These are phyloP conservation scores for Oophaga sylvatica DNA, from an alignment of 2,797 vertebrate genomes.

Conservation along the genomic window DNA sequence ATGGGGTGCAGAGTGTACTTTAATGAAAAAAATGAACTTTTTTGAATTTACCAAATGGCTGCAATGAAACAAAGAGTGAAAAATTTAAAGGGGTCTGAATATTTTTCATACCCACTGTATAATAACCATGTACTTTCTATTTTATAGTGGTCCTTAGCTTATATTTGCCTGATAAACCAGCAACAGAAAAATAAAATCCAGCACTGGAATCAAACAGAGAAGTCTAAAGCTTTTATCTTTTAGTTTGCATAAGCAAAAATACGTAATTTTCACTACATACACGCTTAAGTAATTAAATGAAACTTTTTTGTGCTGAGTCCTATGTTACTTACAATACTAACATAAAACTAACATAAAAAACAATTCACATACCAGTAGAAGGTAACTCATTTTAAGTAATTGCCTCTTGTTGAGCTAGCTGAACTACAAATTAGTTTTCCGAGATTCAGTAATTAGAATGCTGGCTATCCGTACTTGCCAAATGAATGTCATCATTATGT, in stretches of 20 bases:
- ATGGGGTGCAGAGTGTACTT: no score
- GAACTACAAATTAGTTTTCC: conserved; percentile 46
- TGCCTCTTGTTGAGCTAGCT: conserved; percentile 57
- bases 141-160: neutral
- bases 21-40: no score
- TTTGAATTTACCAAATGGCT: no score
- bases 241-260: conserved; percentile 40
- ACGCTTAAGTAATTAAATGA: conserved; percentile 50
- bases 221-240: conserved; percentile 16
- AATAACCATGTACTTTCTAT: neutral
- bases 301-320: conserved; percentile 59
- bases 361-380: conserved; percentile 44
- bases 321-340: conserved; percentile 42
- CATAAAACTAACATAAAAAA: conserved; percentile 54
- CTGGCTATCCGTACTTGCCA: conserved; percentile 39
- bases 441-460: conserved; percentile 45
- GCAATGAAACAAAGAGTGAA: no score
- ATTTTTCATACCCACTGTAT: no score
- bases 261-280: conserved; percentile 22
- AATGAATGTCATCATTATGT: conserved; percentile 42
- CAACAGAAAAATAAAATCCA: neutral
- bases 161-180: neutral
- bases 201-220: neutral
- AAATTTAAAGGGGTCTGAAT: no score
- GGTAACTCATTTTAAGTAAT: conserved; percentile 62